Percentiles rank a stretch among this genome's conserved stretches.
phyloP scores from a whole-genome alignment of 2,888 invertebrate species.

The Neelides folsomi region DNA sequence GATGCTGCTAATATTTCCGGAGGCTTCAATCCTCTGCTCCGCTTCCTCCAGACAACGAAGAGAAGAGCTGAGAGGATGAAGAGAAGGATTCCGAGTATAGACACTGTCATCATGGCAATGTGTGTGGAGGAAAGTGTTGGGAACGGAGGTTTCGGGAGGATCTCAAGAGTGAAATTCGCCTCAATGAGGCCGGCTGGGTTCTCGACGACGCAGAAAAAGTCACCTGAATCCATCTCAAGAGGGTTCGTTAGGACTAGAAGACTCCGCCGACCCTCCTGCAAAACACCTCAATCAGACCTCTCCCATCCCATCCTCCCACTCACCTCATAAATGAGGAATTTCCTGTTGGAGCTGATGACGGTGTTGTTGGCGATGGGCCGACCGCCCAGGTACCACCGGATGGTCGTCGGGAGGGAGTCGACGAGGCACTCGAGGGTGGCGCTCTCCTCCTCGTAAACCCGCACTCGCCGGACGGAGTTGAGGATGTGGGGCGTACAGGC shows the following conservation, averaged over 20 bases:
- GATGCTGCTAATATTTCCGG: conserved; percentile 30
- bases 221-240: conserved; percentile 52
- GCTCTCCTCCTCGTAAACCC: conserved; percentile 68
- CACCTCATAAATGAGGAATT: conserved; percentile 31
- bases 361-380: conserved; percentile 62
- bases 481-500: conserved; percentile 62
- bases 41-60: conserved; percentile 42
- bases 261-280: conserved; percentile 39
- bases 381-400: conserved; percentile 81
- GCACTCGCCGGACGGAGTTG: conserved; percentile 52
- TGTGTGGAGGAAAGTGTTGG: conserved; percentile 55
- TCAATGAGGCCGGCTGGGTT: conserved; percentile 77
- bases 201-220: conserved; percentile 79
- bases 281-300: not conserved
- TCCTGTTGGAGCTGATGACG: conserved; percentile 22
- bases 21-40: conserved; percentile 11
- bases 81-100: conserved; percentile 32
- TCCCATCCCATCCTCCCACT: not conserved
- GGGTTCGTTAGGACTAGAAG: conserved; percentile 64
- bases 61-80: conserved; percentile 36
- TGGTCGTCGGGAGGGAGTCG: conserved; percentile 64
- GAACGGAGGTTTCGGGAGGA: conserved; percentile 55
- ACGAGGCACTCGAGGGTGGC: conserved; percentile 70
- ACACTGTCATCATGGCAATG: conserved; percentile 54
- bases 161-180: conserved; percentile 76